Base-by-base conservation (phyloP, 2,797 vertebrate genomes). In the Tapera naevia region DNA sequence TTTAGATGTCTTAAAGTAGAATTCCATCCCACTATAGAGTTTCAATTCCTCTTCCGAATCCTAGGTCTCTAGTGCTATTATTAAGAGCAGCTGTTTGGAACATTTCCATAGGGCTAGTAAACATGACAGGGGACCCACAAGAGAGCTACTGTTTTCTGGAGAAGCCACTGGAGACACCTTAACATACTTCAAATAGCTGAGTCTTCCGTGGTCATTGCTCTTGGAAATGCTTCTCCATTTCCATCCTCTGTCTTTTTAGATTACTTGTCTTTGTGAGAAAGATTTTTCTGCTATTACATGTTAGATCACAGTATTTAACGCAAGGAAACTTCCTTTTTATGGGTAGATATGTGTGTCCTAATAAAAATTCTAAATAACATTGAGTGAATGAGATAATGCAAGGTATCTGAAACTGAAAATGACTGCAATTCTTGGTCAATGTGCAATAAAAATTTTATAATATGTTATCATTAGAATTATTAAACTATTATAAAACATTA, bases 121-220 rank as follows among this genome's bases (percentile, higher is more conserved):
- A 86, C 3, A 11, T 0, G 0, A 6, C 17, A 41, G 9, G 7
- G n/a, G 28, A 35, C 19, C 19, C 39, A 37, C 2, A 1, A 23
- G 45, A 53, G 17, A 56, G 7, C 18, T 4, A 4, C 6, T 64
- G 9, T 10, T 30, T 53, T 32, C 61, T 65, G 62, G 54, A 79
- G 22, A n/a, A 39, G n/a, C 19, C 25, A 7, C 33, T 67, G 35
- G 14, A 89, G 37, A 48, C 23, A 50, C 6, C 5, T 35, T 2
- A 28, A 7, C 3, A 7, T 21, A 17, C 11, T n/a, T 35, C 79
- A 48, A 61, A 33, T 1, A 62, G 16, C 56, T 7, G 41, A 90
- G 5, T 50, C 13, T 78, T 57, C 13, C 45, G n/a, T 16, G 12
- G 9, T 37, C 37, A 33, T 39, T 33, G 11, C 25, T 46, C 39